These are phyloP conservation scores for Caenorhabditis afra DNA, from an alignment of 2,888 invertebrate genomes.

Conservation along the genomic window DNA sequence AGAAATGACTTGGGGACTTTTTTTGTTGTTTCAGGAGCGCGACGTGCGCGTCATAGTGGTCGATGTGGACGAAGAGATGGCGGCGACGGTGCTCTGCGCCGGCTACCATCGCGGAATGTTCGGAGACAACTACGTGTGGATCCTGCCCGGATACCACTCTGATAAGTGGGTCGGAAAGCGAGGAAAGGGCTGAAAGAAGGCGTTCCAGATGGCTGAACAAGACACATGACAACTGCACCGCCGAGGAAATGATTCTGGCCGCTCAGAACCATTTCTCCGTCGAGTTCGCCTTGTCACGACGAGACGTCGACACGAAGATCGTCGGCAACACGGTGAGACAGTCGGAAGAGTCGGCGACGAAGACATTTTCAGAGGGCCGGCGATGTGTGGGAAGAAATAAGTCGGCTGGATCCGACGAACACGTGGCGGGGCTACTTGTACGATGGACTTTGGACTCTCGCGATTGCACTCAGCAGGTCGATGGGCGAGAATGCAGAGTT, in stretches of 20 bases:
- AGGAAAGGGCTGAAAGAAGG: not conserved
- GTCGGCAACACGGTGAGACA: conserved; percentile 65
- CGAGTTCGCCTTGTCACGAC: conserved; percentile 74
- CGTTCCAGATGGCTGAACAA: conserved; percentile 48
- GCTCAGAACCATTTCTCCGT: conserved; percentile 85
- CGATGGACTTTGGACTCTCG: conserved; percentile 98
- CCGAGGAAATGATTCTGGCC: conserved; percentile 41
- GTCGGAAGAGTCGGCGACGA: not conserved
- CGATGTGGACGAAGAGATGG: conserved; percentile 96
- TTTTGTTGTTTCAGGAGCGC: conserved; percentile 83
- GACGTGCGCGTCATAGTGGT: conserved; percentile 95
- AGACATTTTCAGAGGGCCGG: conserved; percentile 55
- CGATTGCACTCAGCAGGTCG: conserved; percentile 86
- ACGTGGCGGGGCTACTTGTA: conserved; percentile 87
- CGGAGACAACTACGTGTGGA: conserved; percentile 94
- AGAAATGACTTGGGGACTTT: conserved; percentile 41
- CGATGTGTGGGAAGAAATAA: conserved; percentile 61
- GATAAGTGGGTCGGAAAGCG: conserved; percentile 63
- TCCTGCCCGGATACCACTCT: conserved; percentile 87
- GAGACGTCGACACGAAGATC: conserved; percentile 60
- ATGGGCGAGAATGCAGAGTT: conserved; percentile 61
- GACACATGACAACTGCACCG: conserved; percentile 51
- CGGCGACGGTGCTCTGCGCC: conserved; percentile 84
- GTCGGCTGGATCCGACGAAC: conserved; percentile 40
- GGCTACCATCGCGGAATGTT: conserved; percentile 84